Evolutionary conservation across 2,113 vertebrate genomes (phyloP), one percentile per base, ranked within the genome.

Genomic region (Myotis brandtii): DNA sequence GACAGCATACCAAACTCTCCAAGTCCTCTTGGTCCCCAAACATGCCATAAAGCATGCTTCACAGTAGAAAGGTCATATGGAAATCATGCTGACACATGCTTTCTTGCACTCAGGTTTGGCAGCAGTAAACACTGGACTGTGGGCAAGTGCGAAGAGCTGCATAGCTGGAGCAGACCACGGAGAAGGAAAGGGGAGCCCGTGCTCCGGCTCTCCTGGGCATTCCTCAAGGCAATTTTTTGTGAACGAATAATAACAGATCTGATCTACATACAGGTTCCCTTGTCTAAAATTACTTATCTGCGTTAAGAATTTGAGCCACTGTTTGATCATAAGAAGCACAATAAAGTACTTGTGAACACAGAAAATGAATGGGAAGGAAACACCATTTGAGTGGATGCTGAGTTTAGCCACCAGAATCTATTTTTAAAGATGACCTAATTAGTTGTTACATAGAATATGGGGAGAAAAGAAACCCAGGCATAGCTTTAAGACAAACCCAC

Each of bases 381-480:
- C 70, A 92, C 72, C 30, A 32, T 92, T 75, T 85, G 69, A 91
- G 84, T 5, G 30, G 66, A 75, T 80, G 54, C 90, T 91, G 90
- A 92, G 54, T 88, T 92, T 95, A 95, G 90, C 67, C 94, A 86
- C 16, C 46, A 69, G 81, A 64, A 86, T 95, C 94, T 96, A 95
- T 92, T 97, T 97, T 96, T 93, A 96, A 95, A 96, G 56, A 94
- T 91, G 88, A 92, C 87, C 90, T 86, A 96, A 95, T 95, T 93
- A 91, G 96, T 86, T 92, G 67, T 85, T n/a, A 91, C 73, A 86
- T n/a, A 80, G 77, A 95, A 37, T 66, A 56, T n/a, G 62, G 17
- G 17, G 48, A 75, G 32, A 10, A 79, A 92, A 95, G 81, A 86
- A 90, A 92, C 25, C 43, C 3, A 62, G 30, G 54, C 17, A 87